phyloP scores from a whole-genome alignment of 2,797 vertebrate genomes.

The Otus scops region DNA sequence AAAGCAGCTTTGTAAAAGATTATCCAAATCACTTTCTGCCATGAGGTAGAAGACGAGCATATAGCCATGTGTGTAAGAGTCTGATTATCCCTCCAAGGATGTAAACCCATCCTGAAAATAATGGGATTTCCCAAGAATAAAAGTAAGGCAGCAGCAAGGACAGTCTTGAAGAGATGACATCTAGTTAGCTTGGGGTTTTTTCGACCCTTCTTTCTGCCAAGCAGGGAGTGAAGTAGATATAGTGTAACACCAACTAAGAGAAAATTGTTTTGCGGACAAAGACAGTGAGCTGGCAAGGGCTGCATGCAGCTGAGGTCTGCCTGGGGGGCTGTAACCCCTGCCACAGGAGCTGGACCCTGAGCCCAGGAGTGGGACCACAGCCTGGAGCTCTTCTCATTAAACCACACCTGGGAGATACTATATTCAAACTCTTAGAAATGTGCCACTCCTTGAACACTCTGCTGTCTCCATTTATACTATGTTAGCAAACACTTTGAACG shows the following conservation, averaged over 20 bases:
- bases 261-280: neutral
- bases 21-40: neutral
- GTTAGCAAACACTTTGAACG: neutral
- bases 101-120: neutral
- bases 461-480: neutral
- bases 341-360: neutral
- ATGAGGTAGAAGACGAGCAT: neutral
- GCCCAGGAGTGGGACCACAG: neutral
- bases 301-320: neutral
- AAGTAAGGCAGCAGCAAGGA: neutral
- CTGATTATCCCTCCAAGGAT: neutral
- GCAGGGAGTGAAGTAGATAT: neutral
- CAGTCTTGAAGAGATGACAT: neutral
- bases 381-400: neutral
- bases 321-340: neutral
- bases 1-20: neutral
- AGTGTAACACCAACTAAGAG: neutral
- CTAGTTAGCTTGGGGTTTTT: neutral
- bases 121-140: neutral
- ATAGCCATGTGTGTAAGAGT: neutral
- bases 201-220: neutral
- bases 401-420: neutral
- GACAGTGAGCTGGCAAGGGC: neutral
- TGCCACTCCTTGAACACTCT: neutral
- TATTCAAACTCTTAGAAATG: neutral